phyloP scores from a whole-genome alignment of 37 sponge, comb jelly and placozoan species.

The Bolinopsis microptera region DNA sequence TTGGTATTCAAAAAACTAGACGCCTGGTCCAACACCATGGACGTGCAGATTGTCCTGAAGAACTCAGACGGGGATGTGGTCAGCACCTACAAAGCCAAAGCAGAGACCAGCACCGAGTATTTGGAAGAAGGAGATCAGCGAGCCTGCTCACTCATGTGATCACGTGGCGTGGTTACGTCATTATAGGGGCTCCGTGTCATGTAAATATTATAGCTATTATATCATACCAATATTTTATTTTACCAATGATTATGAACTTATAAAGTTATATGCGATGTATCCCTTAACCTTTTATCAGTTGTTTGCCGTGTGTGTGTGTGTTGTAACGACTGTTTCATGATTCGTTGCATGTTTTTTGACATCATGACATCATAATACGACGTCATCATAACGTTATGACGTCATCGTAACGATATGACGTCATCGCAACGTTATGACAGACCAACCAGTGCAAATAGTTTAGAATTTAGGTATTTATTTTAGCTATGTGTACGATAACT shows the following conservation, averaged over 20 bases:
- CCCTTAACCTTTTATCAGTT: slow-evolving; percentile 33
- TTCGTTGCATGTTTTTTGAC: not conserved
- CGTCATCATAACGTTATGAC: not conserved
- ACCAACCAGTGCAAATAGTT: not conserved
- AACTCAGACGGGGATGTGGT: slow-evolving; percentile 9
- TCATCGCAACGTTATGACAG: not conserved
- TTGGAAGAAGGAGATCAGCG: slow-evolving; percentile 11
- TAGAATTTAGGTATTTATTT: not conserved
- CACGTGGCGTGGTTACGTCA: too few relatives aligned
- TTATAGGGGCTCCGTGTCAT: not conserved
- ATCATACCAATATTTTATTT: not conserved
- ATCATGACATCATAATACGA: not conserved
- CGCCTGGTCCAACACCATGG: slow-evolving; percentile 34
- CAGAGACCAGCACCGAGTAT: slow-evolving; percentile 49
- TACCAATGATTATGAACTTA: not conserved
- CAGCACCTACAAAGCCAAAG: slow-evolving; percentile 42
- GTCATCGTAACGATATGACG: not conserved
- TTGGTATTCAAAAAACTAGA: slow-evolving; percentile 42
- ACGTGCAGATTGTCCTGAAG: not conserved
- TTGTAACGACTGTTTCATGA: not conserved
- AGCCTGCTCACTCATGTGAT: slow-evolving; percentile 39
- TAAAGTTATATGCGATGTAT: not conserved
- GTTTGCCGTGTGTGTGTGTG: not conserved
- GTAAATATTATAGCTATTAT: not conserved
- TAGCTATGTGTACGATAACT: not conserved